Conservation (phyloP, 2,888 invertebrate species). For the Amblyjoppa fuscipennis region DNA sequence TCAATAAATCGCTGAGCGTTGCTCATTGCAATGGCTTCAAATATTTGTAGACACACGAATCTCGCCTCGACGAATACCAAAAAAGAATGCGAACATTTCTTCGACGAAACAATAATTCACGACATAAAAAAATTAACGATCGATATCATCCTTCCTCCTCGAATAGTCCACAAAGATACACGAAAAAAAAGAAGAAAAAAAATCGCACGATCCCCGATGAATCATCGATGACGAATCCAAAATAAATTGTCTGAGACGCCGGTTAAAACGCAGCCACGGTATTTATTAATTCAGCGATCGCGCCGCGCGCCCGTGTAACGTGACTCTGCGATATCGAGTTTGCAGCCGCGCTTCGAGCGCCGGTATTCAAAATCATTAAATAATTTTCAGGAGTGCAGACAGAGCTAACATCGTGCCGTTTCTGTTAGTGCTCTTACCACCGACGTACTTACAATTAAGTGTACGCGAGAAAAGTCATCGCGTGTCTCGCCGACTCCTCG, state of each 20-base stretch:
- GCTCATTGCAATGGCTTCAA: too few species aligned
- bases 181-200: too few species aligned
- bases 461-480: conserved; percentile 55
- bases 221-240: not conserved
- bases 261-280: not conserved
- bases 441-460: conserved; percentile 34
- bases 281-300: conserved; percentile 4
- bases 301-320: conserved; percentile 1
- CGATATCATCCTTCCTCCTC: too few species aligned
- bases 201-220: too few species aligned
- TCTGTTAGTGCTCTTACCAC: not conserved
- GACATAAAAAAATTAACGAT: too few species aligned
- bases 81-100: too few species aligned
- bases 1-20: too few species aligned
- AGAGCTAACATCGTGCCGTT: not conserved
- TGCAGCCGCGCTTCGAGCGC: conserved; percentile 14
- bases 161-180: too few species aligned
- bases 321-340: conserved; percentile 25
- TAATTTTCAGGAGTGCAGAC: conserved; percentile 41
- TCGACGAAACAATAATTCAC: too few species aligned
- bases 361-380: conserved; percentile 52
- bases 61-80: too few species aligned
- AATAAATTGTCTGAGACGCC: not conserved
- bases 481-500: conserved; percentile 40
- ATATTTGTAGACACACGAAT: too few species aligned